Conservation (phyloP, 1,140 invertebrate species). For the Rhopalosiphum maidis region DNA sequence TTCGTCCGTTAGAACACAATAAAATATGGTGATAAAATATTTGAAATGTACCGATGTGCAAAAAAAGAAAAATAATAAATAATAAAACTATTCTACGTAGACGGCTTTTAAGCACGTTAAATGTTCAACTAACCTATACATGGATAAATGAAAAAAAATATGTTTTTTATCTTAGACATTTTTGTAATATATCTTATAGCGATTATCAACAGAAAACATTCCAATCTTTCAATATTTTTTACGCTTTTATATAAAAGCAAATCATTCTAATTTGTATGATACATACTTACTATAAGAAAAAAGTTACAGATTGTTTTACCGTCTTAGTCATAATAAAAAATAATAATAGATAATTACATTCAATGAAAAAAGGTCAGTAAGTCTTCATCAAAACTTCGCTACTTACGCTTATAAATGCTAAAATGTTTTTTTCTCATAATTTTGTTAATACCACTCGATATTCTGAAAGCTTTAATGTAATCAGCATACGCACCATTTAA, state of each 20-base stretch:
- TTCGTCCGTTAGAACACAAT: background rate
- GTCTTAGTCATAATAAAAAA: too few relatives aligned
- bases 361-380: background rate
- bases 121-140: background rate
- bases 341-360: background rate
- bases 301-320: background rate
- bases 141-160: background rate
- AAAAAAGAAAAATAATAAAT: slow-evolving; percentile 14
- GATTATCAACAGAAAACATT: background rate
- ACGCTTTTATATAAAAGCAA: background rate
- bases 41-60: background rate
- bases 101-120: background rate
- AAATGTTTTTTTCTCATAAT: background rate
- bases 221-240: background rate
- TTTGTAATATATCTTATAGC: background rate
- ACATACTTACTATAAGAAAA: background rate
- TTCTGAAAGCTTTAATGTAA: background rate
- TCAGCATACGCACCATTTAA: background rate
- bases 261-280: background rate
- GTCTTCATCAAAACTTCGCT: background rate
- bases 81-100: background rate
- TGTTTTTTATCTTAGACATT: background rate
- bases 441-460: background rate
- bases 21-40: background rate
- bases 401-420: background rate